Conservation (phyloP, 2,113 vertebrate genomes). For the Trachemys scripta region DNA sequence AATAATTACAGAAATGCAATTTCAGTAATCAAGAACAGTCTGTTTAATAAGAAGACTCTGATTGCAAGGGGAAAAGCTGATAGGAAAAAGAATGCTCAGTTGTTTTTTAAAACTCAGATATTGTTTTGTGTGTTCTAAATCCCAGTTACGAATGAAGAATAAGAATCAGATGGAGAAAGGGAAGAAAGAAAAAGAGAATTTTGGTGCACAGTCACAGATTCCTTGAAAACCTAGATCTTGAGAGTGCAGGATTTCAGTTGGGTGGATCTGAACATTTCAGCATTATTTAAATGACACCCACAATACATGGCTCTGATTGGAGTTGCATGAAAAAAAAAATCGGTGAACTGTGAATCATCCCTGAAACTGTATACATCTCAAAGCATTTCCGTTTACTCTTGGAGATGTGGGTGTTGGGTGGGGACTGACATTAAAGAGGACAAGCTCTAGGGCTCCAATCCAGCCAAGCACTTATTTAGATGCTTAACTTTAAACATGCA, state of each 20-base stretch:
- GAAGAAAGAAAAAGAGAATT: not conserved
- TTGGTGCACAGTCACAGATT: not conserved
- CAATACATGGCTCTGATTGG: not conserved
- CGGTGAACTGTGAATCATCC: not conserved
- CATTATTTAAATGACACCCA: not conserved
- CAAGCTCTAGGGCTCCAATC: not conserved
- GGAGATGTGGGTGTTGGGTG: not conserved
- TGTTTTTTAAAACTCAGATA: not conserved
- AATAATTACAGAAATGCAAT: not conserved
- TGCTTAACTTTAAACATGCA: not conserved
- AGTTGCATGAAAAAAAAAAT: not conserved
- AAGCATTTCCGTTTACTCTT: not conserved
- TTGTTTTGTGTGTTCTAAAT: slow-evolving; percentile 20
- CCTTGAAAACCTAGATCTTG: not conserved
- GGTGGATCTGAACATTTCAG: not conserved
- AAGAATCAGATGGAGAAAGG: not conserved
- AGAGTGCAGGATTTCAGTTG: not conserved
- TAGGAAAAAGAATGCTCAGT: not conserved
- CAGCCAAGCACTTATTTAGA: not conserved
- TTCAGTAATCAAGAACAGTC: not conserved
- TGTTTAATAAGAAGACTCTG: slow-evolving; percentile 41
- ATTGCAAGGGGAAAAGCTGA: slow-evolving; percentile 18
- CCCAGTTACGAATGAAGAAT: not conserved
- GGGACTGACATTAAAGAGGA: not conserved
- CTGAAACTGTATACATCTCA: not conserved